These are phyloP conservation scores for Diadema setosum DNA, from an alignment of 35 echinoderm and acorn worm genomes.

Conservation along the genomic window DNA sequence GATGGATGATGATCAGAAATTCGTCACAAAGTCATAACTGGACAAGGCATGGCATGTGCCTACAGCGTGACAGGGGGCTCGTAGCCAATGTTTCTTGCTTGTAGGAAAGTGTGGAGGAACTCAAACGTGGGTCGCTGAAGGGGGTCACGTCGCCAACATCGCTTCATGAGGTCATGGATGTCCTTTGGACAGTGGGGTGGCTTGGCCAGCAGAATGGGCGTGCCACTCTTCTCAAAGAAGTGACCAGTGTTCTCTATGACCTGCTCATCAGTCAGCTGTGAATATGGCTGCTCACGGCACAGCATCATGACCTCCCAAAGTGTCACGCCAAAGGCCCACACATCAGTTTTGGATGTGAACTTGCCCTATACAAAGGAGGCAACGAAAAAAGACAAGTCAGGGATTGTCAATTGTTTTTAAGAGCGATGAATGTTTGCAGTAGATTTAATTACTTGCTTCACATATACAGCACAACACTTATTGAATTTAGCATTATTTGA, in stretches of 20 bases:
- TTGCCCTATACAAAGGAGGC: constrained; percentile 71
- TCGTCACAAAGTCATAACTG: not conserved
- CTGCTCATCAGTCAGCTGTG: constrained; percentile 66
- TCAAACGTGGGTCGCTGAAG: constrained; percentile 66
- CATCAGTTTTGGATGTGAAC: constrained; percentile 88
- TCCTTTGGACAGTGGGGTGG: constrained; percentile 82
- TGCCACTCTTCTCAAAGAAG: constrained; percentile 84
- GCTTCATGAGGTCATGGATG: constrained; percentile 84
- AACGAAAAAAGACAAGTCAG: not conserved
- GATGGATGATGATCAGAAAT: not conserved
- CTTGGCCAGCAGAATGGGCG: constrained; percentile 45
- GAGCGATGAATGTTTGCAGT: not conserved
- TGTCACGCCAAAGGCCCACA: constrained; percentile 96
- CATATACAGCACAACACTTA: no score
- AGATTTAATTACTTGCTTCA: no score
- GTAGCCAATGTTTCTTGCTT: constrained; percentile 90
- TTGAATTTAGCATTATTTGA: no score
- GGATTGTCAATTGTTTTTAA: not conserved
- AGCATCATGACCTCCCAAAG: constrained; percentile 97
- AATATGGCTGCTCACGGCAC: constrained; percentile 81
- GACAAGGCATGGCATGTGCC: not conserved
- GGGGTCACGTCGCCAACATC: constrained; percentile 79
- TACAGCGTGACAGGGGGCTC: constrained; percentile 55
- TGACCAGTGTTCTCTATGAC: constrained; percentile 97
- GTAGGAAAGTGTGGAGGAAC: constrained; percentile 79